Evolutionary conservation across 2,113 vertebrate genomes (phyloP).

Genomic region (Callospermophilus lateralis): DNA sequence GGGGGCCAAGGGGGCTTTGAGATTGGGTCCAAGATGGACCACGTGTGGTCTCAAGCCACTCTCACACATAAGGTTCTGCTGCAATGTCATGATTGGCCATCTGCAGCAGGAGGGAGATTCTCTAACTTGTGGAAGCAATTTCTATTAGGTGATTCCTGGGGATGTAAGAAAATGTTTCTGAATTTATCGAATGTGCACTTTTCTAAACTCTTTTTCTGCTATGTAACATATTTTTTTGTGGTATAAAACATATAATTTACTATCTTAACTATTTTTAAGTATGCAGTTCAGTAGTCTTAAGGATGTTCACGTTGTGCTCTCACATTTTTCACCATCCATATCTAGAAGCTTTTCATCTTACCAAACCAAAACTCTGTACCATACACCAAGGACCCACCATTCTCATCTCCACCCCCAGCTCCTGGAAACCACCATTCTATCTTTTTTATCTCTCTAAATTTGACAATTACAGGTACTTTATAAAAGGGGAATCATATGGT

Average conservation of each 20-base stretch:
- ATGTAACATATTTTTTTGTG: neutral
- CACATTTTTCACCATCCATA: neutral
- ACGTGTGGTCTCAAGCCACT: neutral
- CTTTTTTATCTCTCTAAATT: neutral
- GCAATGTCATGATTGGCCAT: neutral
- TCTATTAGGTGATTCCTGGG: neutral
- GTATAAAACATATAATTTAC: neutral
- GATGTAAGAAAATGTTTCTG: neutral
- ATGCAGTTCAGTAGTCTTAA: neutral
- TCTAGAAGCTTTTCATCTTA: neutral
- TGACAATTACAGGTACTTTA: neutral
- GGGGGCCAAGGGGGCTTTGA: neutral
- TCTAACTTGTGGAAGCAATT: neutral
- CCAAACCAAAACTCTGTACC: neutral
- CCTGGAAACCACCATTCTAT: neutral
- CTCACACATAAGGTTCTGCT: neutral
- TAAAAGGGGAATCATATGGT: neutral
- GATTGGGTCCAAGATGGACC: neutral
- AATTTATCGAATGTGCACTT: neutral
- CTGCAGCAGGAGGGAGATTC: neutral
- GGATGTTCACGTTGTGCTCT: neutral
- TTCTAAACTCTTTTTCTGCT: neutral
- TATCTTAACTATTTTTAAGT: neutral
- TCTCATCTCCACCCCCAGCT: neutral
- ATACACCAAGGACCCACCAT: neutral